Evolutionary conservation across 2,797 vertebrate genomes (phyloP).

Genomic region (Phaenicophaeus curvirostris): DNA sequence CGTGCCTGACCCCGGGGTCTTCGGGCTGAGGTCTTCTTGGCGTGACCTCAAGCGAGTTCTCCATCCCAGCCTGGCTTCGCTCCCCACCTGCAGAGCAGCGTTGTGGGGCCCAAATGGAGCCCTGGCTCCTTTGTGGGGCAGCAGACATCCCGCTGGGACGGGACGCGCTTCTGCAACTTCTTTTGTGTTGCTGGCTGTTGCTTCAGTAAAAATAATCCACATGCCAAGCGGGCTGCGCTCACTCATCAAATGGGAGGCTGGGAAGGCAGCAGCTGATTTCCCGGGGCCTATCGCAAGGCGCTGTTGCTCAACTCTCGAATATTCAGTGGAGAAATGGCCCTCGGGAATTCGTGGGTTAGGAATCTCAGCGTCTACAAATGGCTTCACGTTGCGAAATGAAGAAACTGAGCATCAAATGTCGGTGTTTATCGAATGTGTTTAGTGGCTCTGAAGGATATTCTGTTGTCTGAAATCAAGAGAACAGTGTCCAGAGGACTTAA

Average conservation of each 20-base stretch:
- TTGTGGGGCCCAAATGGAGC: neutral
- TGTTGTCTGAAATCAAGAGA: neutral
- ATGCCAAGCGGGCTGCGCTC: constrained; percentile 18
- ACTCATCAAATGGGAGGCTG: constrained; percentile 55
- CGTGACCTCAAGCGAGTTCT: neutral
- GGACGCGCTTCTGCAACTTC: neutral
- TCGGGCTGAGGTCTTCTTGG: neutral
- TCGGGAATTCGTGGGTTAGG: constrained; percentile 7
- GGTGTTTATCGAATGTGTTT: neutral
- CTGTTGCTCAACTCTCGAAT: constrained; percentile 33
- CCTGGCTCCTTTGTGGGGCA: neutral
- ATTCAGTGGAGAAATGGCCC: constrained; percentile 16
- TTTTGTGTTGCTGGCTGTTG: constrained; percentile 44
- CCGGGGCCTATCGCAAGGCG: neutral
- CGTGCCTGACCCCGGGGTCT: neutral
- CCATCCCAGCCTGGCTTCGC: neutral
- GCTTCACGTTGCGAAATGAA: neutral
- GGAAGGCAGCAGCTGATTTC: constrained; percentile 53
- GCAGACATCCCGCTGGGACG: neutral
- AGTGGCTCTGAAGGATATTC: neutral
- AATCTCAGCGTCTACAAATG: constrained; percentile 34
- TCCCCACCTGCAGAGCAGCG: fast-evolving
- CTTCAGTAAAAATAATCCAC: constrained; percentile 38
- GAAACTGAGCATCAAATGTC: neutral
- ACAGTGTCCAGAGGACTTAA: neutral